phyloP scores from a whole-genome alignment of 1,140 invertebrate genomes.

The Pachyrhynchus sulphureomaculatus region DNA sequence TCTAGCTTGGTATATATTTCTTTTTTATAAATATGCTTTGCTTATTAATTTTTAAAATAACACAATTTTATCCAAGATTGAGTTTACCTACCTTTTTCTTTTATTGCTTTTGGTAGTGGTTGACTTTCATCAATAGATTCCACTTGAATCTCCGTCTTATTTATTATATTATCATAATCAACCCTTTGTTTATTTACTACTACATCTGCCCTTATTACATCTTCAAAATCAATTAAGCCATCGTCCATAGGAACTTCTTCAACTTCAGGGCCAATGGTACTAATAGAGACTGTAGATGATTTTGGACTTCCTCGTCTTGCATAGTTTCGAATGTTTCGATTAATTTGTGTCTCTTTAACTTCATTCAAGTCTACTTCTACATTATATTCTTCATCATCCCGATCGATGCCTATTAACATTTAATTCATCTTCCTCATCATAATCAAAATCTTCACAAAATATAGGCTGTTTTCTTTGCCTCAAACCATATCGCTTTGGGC shows the following conservation, averaged over 20 bases:
- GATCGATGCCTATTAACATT: slow-evolving; percentile 1
- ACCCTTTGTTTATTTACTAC: slow-evolving; percentile 39
- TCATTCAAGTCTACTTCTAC: slow-evolving; percentile 12
- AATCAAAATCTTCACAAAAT: slow-evolving; percentile 37
- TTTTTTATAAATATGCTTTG: too few species aligned
- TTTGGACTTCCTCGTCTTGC: background rate
- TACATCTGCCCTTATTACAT: slow-evolving; percentile 42
- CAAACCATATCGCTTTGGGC: slow-evolving; percentile 39
- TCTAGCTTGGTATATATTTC: too few species aligned
- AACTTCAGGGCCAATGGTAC: slow-evolving; percentile 13
- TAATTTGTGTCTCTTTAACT: slow-evolving; percentile 5
- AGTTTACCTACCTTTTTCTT: slow-evolving; percentile 11
- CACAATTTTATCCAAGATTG: too few species aligned
- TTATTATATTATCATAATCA: slow-evolving; percentile 40
- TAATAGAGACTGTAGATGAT: background rate
- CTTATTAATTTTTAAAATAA: too few species aligned
- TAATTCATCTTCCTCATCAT: slow-evolving; percentile 36
- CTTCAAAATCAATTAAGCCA: slow-evolving; percentile 41
- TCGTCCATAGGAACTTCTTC: slow-evolving; percentile 19
- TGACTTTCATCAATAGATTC: background rate
- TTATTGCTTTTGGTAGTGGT: background rate
- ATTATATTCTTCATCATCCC: slow-evolving; percentile 40
- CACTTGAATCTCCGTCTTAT: slow-evolving; percentile 37
- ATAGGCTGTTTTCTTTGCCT: slow-evolving; percentile 35
- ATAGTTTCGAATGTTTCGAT: background rate